phyloP scores from a whole-genome alignment of 2,888 invertebrate species.

The Nipponacmea schrenckii region DNA sequence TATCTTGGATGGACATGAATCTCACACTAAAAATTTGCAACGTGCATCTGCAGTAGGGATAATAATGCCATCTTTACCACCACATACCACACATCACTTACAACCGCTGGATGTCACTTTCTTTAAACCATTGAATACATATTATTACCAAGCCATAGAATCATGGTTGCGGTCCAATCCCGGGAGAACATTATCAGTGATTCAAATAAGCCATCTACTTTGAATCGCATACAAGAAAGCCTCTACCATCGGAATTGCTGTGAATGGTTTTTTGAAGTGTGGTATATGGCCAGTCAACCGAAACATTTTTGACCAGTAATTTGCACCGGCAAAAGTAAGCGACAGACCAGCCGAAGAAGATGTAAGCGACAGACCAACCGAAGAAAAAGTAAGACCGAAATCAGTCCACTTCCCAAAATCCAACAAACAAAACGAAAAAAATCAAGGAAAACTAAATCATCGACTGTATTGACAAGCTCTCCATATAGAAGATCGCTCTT shows the following conservation, averaged over 20 bases:
- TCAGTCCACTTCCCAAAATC: no score
- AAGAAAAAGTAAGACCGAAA: no score
- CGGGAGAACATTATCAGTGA: background rate
- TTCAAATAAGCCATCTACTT: no score
- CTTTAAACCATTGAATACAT: background rate
- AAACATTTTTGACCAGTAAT: background rate
- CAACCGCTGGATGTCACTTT: constrained; percentile 1
- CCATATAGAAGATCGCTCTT: no score
- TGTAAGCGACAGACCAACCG: no score
- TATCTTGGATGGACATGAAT: background rate
- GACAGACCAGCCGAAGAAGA: no score
- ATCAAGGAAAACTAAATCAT: no score
- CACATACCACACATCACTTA: background rate
- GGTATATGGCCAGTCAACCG: background rate
- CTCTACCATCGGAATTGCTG: no score
- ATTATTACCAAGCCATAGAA: background rate
- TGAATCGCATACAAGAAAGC: no score
- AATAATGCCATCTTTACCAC: background rate
- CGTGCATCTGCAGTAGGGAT: background rate
- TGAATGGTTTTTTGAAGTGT: background rate
- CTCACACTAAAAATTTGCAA: constrained; percentile 24
- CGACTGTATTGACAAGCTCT: no score
- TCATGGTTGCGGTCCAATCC: background rate
- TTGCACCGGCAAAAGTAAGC: no score
- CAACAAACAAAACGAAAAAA: no score